These are phyloP conservation scores for Epsilonema sp. DNA, from an alignment of 2,888 invertebrate genomes.

Conservation along the genomic window DNA sequence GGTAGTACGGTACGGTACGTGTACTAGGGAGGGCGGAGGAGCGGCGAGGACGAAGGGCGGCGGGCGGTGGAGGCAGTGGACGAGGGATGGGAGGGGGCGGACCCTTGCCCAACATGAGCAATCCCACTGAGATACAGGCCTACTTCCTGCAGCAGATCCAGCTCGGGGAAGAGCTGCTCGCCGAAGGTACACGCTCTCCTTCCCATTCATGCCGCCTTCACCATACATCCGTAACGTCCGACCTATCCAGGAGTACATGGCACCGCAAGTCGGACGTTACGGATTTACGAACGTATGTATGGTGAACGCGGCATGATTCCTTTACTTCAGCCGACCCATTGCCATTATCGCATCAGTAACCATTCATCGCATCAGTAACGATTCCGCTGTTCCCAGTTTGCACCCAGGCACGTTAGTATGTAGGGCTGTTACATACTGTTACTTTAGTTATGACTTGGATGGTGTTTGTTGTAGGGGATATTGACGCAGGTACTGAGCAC, in stretches of 20 bases:
- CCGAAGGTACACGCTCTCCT: slow-evolving; percentile 27
- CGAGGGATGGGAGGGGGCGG: slow-evolving; percentile 1
- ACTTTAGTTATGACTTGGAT: too few species aligned
- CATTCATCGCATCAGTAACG: too few species aligned
- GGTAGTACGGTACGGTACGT: too few species aligned
- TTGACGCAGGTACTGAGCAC: slow-evolving; percentile 84
- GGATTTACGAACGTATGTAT: neutral
- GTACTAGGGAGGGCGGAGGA: too few species aligned
- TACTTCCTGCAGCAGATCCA: slow-evolving; percentile 66
- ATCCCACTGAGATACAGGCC: slow-evolving; percentile 79
- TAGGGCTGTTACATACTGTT: too few species aligned
- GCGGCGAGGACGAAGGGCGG: neutral
- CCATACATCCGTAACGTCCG: too few species aligned
- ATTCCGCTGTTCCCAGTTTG: slow-evolving; percentile 1
- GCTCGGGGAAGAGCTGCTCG: slow-evolving; percentile 70
- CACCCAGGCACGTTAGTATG: too few species aligned
- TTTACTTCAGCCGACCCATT: too few species aligned
- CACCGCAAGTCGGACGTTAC: neutral
- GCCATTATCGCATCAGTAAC: too few species aligned
- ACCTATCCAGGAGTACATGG: too few species aligned
- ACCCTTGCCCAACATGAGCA: slow-evolving; percentile 62
- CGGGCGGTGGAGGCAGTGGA: neutral
- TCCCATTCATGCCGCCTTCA: neutral
- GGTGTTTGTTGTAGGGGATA: too few species aligned
- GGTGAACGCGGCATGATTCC: too few species aligned